Percentiles rank a stretch among this genome's conserved stretches.
Evolutionary conservation across 1,140 invertebrate species (phyloP).

Genomic region (Danaus plexippus): DNA sequence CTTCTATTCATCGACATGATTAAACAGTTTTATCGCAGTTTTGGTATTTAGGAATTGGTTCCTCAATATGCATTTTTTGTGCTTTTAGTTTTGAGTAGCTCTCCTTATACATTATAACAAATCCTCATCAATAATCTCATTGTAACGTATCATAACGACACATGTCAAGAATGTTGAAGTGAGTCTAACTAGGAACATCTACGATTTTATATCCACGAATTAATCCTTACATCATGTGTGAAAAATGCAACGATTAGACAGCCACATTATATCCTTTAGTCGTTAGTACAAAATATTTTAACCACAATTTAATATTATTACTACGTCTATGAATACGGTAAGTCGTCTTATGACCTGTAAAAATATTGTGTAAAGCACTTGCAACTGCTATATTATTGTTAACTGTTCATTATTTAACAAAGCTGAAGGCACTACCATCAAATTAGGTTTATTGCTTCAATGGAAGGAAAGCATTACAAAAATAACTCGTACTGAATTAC

Average conservation of each 20-base stretch:
- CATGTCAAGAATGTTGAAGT: conserved; percentile 54
- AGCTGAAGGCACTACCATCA: conserved; percentile 70
- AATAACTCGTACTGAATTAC: conserved; percentile 55
- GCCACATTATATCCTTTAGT: conserved; percentile 58
- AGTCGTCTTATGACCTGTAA: conserved; percentile 66
- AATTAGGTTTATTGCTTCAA: conserved; percentile 64
- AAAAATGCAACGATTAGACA: conserved; percentile 68
- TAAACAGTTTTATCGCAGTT: conserved; percentile 49
- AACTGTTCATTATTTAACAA: conserved; percentile 53
- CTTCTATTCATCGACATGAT: conserved; percentile 61
- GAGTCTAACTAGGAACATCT: conserved; percentile 64
- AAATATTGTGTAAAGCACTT: conserved; percentile 68
- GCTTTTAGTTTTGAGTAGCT: conserved; percentile 39
- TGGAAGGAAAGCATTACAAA: conserved; percentile 64
- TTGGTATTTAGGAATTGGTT: conserved; percentile 60
- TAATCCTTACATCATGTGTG: conserved; percentile 53
- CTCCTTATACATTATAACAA: conserved; percentile 40
- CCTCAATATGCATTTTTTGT: conserved; percentile 54
- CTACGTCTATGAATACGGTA: conserved; percentile 67
- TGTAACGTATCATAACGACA: conserved; percentile 44
- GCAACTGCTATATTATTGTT: conserved; percentile 58
- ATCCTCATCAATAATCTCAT: conserved; percentile 47
- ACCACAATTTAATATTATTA: conserved; percentile 56
- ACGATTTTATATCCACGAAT: conserved; percentile 44
- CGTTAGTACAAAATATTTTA: conserved; percentile 63